phyloP scores from a whole-genome alignment of 2,888 invertebrate species.

The Corythucha ciliata region DNA sequence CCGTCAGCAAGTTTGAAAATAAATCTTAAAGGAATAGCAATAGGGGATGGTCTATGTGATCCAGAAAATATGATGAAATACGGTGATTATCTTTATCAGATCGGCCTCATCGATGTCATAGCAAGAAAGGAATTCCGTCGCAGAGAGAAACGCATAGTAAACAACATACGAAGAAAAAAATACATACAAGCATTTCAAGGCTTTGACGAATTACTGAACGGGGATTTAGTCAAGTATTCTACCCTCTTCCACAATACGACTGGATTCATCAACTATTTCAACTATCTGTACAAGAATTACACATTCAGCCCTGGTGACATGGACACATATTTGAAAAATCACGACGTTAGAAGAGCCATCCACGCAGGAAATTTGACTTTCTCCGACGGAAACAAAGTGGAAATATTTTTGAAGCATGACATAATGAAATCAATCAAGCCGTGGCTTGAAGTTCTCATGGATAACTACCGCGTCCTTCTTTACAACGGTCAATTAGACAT shows the following conservation, averaged over 20 bases:
- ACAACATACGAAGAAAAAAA: conserved; percentile 54
- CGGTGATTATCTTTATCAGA: conserved; percentile 67
- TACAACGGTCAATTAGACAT: conserved; percentile 89
- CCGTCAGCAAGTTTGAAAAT: conserved; percentile 50
- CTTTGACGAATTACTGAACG: too few relatives aligned
- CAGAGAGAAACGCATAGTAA: conserved; percentile 43
- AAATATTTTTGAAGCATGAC: conserved; percentile 59
- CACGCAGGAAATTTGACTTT: conserved; percentile 30
- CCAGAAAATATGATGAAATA: conserved; percentile 65
- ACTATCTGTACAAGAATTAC: background rate
- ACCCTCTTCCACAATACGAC: background rate
- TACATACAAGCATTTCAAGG: conserved; percentile 63
- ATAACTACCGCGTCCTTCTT: conserved; percentile 58
- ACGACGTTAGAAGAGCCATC: conserved; percentile 22
- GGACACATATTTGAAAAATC: background rate
- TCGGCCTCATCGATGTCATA: conserved; percentile 49
- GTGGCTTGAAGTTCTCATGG: conserved; percentile 57
- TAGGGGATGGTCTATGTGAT: conserved; percentile 74
- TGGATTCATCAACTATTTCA: background rate
- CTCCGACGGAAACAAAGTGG: conserved; percentile 46
- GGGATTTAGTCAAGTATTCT: background rate
- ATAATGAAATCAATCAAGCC: conserved; percentile 71
- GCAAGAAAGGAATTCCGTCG: conserved; percentile 56
- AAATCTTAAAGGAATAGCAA: conserved; percentile 60
- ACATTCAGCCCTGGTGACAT: background rate